A percentile compares a stretch with the other conserved stretches of the same genome.
These are phyloP conservation scores for Meteorus cinctellus DNA, from an alignment of 2,888 invertebrate genomes.

Conservation along the genomic window DNA sequence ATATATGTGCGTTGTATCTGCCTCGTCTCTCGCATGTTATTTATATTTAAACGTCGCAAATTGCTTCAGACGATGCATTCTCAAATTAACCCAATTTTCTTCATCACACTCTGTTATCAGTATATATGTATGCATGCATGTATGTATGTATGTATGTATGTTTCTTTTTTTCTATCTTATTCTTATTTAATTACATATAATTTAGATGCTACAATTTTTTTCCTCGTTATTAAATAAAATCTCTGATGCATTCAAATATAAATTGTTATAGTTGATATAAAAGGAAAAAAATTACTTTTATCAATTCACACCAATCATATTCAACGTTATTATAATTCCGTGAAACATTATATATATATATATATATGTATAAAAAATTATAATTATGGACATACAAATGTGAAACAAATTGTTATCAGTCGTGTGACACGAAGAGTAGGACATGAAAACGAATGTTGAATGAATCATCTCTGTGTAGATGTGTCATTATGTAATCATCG, in stretches of 20 bases:
- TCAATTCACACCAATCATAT: neutral
- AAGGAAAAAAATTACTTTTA: conserved; percentile 23
- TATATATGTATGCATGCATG: no score
- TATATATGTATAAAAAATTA: no score
- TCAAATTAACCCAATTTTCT: conserved; percentile 43
- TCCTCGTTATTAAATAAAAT: no score
- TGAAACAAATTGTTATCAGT: no score
- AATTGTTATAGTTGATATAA: conserved; percentile 3
- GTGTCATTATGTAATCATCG: conserved; percentile 52
- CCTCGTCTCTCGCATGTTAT: conserved; percentile 23
- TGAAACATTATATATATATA: no score
- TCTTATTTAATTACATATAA: conserved; percentile 21
- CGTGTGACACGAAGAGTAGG: no score
- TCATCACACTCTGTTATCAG: conserved; percentile 29
- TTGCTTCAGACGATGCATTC: conserved; percentile 37
- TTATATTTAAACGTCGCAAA: conserved; percentile 36
- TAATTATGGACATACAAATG: no score
- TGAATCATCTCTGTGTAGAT: conserved; percentile 28
- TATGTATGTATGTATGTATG: neutral
- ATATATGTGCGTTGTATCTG: neutral
- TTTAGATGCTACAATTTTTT: conserved; percentile 15
- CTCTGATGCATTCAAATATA: neutral
- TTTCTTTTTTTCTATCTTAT: neutral
- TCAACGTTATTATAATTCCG: no score
- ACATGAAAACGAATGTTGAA: neutral